phyloP scores from a whole-genome alignment of 2,113 vertebrate species.

The Neopipo cinnamomea region DNA sequence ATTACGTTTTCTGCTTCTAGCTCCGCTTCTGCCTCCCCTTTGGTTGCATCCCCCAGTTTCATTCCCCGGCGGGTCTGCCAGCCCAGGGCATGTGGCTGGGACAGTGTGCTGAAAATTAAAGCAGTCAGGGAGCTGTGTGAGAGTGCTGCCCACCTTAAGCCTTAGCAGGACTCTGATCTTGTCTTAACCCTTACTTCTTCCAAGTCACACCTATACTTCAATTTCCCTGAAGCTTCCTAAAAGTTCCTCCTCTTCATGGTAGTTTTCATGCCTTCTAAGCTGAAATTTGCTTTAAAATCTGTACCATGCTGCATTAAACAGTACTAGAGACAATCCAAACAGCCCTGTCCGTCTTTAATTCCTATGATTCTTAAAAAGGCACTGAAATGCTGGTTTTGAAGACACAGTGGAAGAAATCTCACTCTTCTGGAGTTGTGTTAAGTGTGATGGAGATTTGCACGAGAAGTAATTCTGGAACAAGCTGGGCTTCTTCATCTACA shows the following conservation, averaged over 20 bases:
- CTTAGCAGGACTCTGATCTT: background rate
- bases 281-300: background rate
- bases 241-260: background rate
- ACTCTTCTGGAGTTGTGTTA: background rate
- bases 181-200: background rate
- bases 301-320: background rate
- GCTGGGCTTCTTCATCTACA: background rate
- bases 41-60: background rate
- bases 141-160: background rate
- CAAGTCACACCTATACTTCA: background rate
- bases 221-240: background rate
- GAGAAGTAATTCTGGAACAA: background rate
- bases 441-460: background rate
- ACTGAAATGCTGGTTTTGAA: background rate
- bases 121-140: background rate
- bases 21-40: background rate
- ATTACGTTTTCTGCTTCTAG: background rate
- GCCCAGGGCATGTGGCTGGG: background rate
- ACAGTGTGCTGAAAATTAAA: background rate
- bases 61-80: background rate
- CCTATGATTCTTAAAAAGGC: background rate
- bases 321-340: background rate
- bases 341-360: background rate
- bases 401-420: background rate
- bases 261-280: background rate